Evolutionary conservation across 2,888 invertebrate species (phyloP), one percentile per base, ranked within the genome.

Genomic region (Ernsta delagoae): DNA sequence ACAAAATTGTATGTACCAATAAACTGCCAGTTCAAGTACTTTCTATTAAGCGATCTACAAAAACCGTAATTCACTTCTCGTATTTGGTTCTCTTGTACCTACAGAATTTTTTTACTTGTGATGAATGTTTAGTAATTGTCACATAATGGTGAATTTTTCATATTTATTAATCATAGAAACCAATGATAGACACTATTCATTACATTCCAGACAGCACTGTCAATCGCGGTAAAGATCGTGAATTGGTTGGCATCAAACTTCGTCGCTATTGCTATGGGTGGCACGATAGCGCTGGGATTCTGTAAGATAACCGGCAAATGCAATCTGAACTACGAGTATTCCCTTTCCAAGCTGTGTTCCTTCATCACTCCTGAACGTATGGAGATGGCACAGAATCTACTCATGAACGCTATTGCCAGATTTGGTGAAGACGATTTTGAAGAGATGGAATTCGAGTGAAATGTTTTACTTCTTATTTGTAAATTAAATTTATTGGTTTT

Each of bases 331-430:
- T 80, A 79, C 48, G 77, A 81, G 11, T 68, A 73, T 0, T 73
- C 71, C 24, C 66, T 80, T 3, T 73, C 75, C 0, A 75, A 94
- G 16, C 85, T 94, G 41, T 81, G 91, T 11, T 81, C 88, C 1
- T 83, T 90, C 64, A 89, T 94, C 61, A 94, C 94, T 0, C 92
- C 94, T 5, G 94, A 95, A 59, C 88, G 87, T 60, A 78, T 95
- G 50, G 88, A 94, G 3, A 85, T 88, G 0, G 93, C 94, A 0
- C 91, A 94, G 4, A 79, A 85, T 7, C 85, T 95, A 59, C 87
- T 95, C 0, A 79, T 88, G 56, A 89, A 86, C 53, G 95, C 95
- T 4, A 82, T 95, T 45, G 92, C 93, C 53, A 94, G 94, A 75
- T 95, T 94, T 63, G 75, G 77, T 0, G 75, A 81, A 65, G 77